Base-by-base conservation (phyloP, 2,888 invertebrate species). In the Leucozona laternaria region DNA sequence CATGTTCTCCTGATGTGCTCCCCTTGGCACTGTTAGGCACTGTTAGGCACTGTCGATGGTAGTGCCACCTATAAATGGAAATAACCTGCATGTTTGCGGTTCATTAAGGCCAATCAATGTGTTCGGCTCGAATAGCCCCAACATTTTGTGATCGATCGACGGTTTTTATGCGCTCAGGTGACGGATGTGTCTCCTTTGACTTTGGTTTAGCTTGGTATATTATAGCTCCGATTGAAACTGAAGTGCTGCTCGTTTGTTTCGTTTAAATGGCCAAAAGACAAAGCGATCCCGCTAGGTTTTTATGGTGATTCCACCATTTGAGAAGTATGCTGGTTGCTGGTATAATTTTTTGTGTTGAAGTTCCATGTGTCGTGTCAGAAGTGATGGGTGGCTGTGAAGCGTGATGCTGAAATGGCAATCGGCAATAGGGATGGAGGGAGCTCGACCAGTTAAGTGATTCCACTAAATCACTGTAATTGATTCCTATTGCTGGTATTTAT, bases 21-120 rank as follows among this genome's bases (percentile, higher is more conserved):
- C 8, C 7, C 8, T 8, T 31, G 31, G 31, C 31, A 7, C 5
- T 4, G 4, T 72, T 68, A 62, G 84, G 55, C 37, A 45, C 57
- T 17, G 80, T 48, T 22, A 25, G 15, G 70, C 17, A 45, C 45
- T 0, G 64, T 17, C 45, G 7, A 28, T 40, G 25, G 17, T 57
- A 25, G 50, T 71, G 57, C 73, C 86, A 86, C 82, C 86, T 86
- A 86, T 86, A 86, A 86, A 86, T 86, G 86, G 86, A 86, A 86
- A 86, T 86, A 86, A 82, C 86, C 86, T 86, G 86, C 86, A 86
- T 86, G 86, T 86, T 86, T 86, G 86, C 86, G 86, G 86, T 86
- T 86, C 86, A 86, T 86, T 86, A 86, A 86, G 82, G 79, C 86
- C 86, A 86, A 86, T 86, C 86, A 86, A 86, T 86, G 86, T 71